Conservation (phyloP, 2,888 invertebrate species). For the Thecocarcelia acutangulata region DNA sequence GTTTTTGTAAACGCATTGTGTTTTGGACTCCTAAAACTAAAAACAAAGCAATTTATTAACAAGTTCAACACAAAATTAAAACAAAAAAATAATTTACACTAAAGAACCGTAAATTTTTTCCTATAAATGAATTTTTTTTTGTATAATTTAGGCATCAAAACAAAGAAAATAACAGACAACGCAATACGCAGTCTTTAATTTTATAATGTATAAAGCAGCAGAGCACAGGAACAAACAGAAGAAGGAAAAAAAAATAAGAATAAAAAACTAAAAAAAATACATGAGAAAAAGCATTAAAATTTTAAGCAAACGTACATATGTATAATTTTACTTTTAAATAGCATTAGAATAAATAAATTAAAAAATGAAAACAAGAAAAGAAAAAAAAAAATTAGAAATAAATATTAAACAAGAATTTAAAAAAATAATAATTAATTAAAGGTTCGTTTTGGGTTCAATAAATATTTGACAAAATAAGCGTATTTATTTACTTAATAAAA, state of each 20-base stretch:
- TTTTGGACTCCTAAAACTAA: conserved; percentile 31
- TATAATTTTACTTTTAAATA: conserved; percentile 66
- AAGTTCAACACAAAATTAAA: conserved; percentile 16
- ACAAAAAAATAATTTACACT: conserved; percentile 9
- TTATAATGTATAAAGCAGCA: conserved; percentile 49
- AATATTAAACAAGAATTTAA: conserved; percentile 54
- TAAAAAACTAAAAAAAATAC: background rate
- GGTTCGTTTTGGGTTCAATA: conserved; percentile 12
- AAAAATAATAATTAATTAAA: conserved; percentile 15
- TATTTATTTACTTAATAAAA: background rate
- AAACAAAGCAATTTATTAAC: conserved; percentile 12
- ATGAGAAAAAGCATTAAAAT: conserved; percentile 58
- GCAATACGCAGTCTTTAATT: conserved; percentile 35
- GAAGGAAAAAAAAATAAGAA: conserved; percentile 4
- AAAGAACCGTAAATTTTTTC: conserved; percentile 56
- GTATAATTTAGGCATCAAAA: conserved; percentile 52
- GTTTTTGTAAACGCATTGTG: conserved; percentile 41
- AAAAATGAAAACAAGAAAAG: conserved; percentile 42
- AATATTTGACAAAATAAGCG: conserved; percentile 42
- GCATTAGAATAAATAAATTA: conserved; percentile 59
- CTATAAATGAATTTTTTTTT: conserved; percentile 59
- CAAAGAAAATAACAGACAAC: conserved; percentile 33
- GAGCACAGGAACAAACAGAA: conserved; percentile 59
- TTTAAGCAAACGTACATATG: conserved; percentile 60
- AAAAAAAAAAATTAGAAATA: conserved; percentile 50